A percentile compares a stretch with the other conserved stretches of the same genome.
These are phyloP conservation scores for Augochlora pura DNA, from an alignment of 1,140 invertebrate genomes.

Conservation along the genomic window DNA sequence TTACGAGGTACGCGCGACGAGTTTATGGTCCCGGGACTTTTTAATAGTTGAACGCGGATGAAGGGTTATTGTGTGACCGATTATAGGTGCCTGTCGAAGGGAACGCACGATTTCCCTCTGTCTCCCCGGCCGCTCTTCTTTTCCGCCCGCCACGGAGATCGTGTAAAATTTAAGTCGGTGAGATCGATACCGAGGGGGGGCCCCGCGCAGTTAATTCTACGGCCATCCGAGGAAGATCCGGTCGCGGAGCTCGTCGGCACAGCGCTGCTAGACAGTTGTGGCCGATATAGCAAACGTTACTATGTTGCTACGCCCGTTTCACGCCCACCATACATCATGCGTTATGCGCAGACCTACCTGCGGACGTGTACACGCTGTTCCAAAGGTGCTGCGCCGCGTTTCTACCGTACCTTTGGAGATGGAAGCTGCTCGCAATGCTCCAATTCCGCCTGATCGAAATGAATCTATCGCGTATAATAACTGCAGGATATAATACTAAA, in stretches of 20 bases:
- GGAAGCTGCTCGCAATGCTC: background rate
- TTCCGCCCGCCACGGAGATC: too few species aligned
- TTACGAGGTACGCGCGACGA: background rate
- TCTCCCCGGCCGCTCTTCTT: background rate
- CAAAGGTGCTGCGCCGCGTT: constrained; percentile 39
- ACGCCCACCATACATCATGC: constrained; percentile 75
- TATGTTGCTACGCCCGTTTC: constrained; percentile 72
- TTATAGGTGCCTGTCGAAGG: background rate
- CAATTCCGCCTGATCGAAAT: background rate
- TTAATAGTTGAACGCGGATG: background rate
- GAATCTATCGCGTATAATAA: background rate
- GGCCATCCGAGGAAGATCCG: background rate
- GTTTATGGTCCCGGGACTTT: background rate
- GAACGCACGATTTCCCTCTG: background rate
- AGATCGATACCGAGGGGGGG: constrained; percentile 16
- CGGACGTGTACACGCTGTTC: constrained; percentile 54
- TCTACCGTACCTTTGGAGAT: background rate
- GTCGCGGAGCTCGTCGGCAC: constrained; percentile 28
- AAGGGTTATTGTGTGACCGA: background rate
- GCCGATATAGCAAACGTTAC: constrained; percentile 76
- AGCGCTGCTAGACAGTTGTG: constrained; percentile 40
- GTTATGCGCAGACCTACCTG: constrained; percentile 65
- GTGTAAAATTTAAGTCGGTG: background rate
- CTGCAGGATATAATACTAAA: too few species aligned
- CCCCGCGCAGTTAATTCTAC: constrained; percentile 19